Percentiles rank a stretch among this genome's conserved stretches.
Evolutionary conservation across 2,888 invertebrate species (phyloP).

Genomic region (Phortica magna): DNA sequence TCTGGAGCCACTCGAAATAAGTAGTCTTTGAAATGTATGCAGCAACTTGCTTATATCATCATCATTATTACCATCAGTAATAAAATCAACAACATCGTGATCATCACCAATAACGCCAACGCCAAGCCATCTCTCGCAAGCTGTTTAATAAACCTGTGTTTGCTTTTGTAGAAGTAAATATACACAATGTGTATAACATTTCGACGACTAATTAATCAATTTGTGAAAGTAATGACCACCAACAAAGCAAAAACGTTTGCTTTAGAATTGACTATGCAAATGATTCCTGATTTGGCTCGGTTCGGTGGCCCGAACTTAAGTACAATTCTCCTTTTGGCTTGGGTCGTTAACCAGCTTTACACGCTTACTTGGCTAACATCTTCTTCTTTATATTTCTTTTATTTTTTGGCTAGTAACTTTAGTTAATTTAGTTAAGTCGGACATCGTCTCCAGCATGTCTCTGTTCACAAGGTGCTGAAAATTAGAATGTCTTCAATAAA

Average conservation of each 20-base stretch:
- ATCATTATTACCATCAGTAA: neutral
- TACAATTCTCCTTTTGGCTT: conserved; percentile 38
- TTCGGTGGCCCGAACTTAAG: neutral
- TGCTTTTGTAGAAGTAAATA: neutral
- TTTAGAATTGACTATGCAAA: neutral
- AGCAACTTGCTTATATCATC: conserved; percentile 21
- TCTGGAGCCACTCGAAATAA: conserved; percentile 43
- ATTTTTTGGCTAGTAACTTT: neutral
- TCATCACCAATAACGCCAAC: neutral
- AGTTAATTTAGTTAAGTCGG: neutral
- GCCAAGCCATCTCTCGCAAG: neutral
- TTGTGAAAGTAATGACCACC: conserved; percentile 68
- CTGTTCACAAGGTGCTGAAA: conserved; percentile 56
- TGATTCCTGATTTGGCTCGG: neutral
- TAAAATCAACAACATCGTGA: neutral
- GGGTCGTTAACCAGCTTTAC: conserved; percentile 65
- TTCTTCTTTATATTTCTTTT: neutral
- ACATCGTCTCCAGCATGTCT: neutral
- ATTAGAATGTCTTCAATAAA: conserved; percentile 49
- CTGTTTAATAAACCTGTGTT: neutral
- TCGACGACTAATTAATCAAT: conserved; percentile 66
- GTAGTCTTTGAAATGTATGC: conserved; percentile 24
- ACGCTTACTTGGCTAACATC: neutral
- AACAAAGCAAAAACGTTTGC: neutral
- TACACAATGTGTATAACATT: neutral